Percentiles rank a stretch among this genome's conserved stretches.
Conservation (phyloP, 2,888 invertebrate species). For the Vanessa cardui region DNA sequence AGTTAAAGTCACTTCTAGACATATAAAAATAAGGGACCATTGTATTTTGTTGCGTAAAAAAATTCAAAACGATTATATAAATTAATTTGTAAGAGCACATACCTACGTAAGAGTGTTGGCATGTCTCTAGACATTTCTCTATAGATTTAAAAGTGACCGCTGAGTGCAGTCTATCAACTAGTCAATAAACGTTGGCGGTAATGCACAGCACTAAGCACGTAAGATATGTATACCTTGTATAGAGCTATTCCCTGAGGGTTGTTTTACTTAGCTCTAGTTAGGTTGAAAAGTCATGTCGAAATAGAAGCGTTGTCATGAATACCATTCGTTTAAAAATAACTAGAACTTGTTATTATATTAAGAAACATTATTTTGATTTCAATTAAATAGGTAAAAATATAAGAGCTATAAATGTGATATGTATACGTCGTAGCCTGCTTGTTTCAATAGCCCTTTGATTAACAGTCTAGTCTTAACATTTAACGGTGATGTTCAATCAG, state of each 20-base stretch:
- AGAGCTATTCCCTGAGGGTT: constrained; percentile 12
- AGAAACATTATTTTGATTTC: too few relatives aligned
- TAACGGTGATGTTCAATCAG: too few relatives aligned
- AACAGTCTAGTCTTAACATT: too few relatives aligned
- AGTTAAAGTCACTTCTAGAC: too few relatives aligned
- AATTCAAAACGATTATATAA: neutral
- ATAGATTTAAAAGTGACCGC: constrained; percentile 26
- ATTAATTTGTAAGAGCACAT: neutral
- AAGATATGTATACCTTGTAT: constrained; percentile 7
- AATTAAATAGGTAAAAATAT: too few relatives aligned
- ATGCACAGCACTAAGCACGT: constrained; percentile 29
- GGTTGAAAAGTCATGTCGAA: neutral
- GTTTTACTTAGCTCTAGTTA: constrained; percentile 12
- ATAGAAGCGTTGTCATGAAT: neutral
- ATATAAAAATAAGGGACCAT: too few relatives aligned
- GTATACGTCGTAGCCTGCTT: too few relatives aligned
- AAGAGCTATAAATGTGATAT: too few relatives aligned
- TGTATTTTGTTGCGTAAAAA: too few relatives aligned
- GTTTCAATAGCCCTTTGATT: too few relatives aligned
- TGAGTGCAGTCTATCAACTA: constrained; percentile 30
- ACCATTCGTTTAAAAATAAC: neutral
- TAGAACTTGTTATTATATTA: too few relatives aligned
- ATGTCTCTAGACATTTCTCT: constrained; percentile 25
- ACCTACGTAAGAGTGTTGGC: constrained; percentile 11
- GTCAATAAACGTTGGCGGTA: constrained; percentile 30